Evolutionary conservation across 2,113 vertebrate species (phyloP).

Genomic region (Mustela nigripes): DNA sequence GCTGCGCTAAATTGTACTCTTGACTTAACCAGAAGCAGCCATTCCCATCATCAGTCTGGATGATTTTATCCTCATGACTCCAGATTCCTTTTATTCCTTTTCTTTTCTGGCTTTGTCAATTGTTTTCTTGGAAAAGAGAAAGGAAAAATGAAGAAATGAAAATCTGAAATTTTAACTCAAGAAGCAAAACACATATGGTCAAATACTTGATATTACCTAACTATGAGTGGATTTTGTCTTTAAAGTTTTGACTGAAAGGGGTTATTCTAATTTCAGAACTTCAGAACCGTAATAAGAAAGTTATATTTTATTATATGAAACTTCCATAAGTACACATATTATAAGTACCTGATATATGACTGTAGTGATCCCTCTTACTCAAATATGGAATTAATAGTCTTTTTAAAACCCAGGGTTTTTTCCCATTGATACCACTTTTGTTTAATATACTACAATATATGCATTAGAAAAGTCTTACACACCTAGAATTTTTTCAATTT

Average conservation of each 20-base stretch:
- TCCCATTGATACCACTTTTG: background rate
- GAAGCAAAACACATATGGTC: background rate
- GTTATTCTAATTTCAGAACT: constrained; percentile 56
- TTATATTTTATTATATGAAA: constrained; percentile 64
- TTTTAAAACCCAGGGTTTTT: background rate
- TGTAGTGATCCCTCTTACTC: constrained; percentile 44
- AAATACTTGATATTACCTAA: constrained; percentile 48
- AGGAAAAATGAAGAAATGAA: background rate
- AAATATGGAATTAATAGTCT: constrained; percentile 61
- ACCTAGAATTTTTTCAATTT: constrained; percentile 23
- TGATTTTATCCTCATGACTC: constrained; percentile 17
- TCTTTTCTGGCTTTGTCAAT: background rate
- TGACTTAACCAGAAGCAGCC: constrained; percentile 46
- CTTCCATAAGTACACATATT: constrained; percentile 57
- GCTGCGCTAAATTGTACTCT: constrained; percentile 70
- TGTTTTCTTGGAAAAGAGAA: constrained; percentile 28
- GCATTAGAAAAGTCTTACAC: constrained; percentile 56
- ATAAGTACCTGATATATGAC: constrained; percentile 24
- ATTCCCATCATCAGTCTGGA: constrained; percentile 67
- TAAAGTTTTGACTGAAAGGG: constrained; percentile 55
- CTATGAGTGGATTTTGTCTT: constrained; percentile 43
- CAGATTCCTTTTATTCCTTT: background rate
- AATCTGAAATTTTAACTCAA: background rate
- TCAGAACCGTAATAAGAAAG: constrained; percentile 54
- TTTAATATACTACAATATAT: constrained; percentile 4